Conservation (phyloP, 2,113 vertebrate genomes). For the Microcebus jonahi region DNA sequence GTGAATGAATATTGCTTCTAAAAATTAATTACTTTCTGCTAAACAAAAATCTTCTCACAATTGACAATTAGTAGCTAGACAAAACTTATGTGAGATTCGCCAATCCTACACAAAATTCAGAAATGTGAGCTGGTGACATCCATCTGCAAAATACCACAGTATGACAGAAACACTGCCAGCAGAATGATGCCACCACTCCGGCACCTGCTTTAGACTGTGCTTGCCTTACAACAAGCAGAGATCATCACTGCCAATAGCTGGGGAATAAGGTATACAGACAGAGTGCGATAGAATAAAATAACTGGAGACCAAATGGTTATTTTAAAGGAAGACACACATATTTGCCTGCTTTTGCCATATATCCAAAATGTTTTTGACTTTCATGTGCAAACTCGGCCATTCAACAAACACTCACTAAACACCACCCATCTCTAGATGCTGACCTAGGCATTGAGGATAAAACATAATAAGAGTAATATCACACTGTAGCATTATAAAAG, state of each 20-base stretch:
- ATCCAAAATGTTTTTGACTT: neutral
- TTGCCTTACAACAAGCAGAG: neutral
- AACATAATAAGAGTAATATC: neutral
- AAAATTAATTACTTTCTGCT: neutral
- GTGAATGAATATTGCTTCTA: neutral
- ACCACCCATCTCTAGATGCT: neutral
- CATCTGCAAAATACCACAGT: neutral
- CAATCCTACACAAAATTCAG: neutral
- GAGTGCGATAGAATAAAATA: neutral
- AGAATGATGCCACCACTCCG: neutral
- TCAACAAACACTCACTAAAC: neutral
- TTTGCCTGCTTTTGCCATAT: neutral
- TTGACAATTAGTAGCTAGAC: neutral
- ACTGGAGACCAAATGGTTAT: neutral
- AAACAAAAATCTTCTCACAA: neutral
- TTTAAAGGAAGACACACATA: neutral
- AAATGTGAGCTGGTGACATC: neutral
- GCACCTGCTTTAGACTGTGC: neutral
- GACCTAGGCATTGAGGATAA: neutral
- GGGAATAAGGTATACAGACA: neutral
- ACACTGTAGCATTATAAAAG: neutral
- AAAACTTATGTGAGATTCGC: neutral
- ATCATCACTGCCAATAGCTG: neutral
- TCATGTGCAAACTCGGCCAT: neutral
- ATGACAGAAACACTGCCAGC: neutral